These are phyloP conservation scores for Dasyornis broadbenti DNA, from an alignment of 2,113 vertebrate species.

Conservation along the genomic window DNA sequence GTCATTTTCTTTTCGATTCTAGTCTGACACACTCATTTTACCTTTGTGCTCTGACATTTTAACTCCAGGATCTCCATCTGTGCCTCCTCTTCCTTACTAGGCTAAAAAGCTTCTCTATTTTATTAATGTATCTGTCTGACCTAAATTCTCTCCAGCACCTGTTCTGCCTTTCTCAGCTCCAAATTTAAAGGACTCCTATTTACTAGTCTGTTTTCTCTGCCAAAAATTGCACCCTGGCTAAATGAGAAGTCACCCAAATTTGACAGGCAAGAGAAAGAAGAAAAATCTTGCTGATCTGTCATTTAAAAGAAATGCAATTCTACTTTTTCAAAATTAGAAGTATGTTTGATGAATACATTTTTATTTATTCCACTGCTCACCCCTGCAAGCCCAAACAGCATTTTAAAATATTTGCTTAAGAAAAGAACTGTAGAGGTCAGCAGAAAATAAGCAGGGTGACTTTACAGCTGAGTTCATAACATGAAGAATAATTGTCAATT, in stretches of 20 bases:
- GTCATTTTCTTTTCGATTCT: background rate
- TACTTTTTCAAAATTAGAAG: background rate
- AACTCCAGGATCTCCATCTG: conserved; percentile 34
- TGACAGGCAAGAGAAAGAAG: background rate
- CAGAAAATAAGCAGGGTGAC: background rate
- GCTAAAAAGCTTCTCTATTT: background rate
- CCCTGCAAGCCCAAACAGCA: background rate
- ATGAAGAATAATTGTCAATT: background rate
- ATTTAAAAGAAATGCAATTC: background rate
- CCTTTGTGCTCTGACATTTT: conserved; percentile 14
- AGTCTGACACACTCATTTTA: background rate
- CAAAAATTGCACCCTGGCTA: background rate
- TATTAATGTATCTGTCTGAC: conserved; percentile 23
- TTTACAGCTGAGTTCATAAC: background rate
- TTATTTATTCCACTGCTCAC: background rate
- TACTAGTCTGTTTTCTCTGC: background rate
- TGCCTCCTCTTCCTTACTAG: background rate
- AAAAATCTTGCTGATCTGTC: background rate
- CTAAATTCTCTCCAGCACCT: conserved; percentile 16
- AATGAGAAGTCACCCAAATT: background rate
- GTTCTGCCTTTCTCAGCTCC: background rate
- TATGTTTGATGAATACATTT: background rate
- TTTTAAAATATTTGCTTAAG: background rate
- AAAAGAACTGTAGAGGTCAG: background rate
- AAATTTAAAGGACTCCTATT: background rate